Conservation (phyloP, 2,888 invertebrate genomes). For the Palloptera scutellata region DNA sequence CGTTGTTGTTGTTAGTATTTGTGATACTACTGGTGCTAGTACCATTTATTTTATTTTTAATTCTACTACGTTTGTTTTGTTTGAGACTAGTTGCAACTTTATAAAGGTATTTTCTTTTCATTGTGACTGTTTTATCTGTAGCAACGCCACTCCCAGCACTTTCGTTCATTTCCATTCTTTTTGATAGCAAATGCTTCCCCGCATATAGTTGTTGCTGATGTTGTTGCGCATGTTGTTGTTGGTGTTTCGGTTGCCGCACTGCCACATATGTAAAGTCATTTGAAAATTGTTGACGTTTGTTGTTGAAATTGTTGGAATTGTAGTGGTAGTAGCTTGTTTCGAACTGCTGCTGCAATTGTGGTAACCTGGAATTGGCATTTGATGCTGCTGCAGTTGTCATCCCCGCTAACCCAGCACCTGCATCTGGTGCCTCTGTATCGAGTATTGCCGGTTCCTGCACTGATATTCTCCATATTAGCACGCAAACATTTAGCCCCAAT, state of each 20-base stretch:
- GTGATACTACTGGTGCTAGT: not conserved
- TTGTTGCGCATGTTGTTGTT: conserved; percentile 16
- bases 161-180: conserved; percentile 23
- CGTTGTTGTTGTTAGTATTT: conserved; percentile 19
- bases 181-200: conserved; percentile 39
- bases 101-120: not conserved
- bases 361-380: conserved; percentile 26
- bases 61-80: conserved; percentile 1
- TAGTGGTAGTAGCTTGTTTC: not conserved
- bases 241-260: too few species aligned
- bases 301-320: conserved; percentile 9
- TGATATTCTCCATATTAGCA: conserved; percentile 63
- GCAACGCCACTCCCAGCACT: conserved; percentile 16
- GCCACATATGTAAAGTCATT: not conserved
- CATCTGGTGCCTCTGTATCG: conserved; percentile 41
- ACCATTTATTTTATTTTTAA: not conserved
- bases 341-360: conserved; percentile 19
- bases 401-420: conserved; percentile 16
- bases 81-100: conserved; percentile 8
- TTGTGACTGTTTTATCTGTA: conserved; percentile 15
- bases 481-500: conserved; percentile 59
- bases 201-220: conserved; percentile 26
- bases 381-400: conserved; percentile 23
- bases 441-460: conserved; percentile 56
- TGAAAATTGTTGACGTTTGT: not conserved